phyloP scores from a whole-genome alignment of 92 coral and sea anemone species.

The Parazoanthus atlanticus region DNA sequence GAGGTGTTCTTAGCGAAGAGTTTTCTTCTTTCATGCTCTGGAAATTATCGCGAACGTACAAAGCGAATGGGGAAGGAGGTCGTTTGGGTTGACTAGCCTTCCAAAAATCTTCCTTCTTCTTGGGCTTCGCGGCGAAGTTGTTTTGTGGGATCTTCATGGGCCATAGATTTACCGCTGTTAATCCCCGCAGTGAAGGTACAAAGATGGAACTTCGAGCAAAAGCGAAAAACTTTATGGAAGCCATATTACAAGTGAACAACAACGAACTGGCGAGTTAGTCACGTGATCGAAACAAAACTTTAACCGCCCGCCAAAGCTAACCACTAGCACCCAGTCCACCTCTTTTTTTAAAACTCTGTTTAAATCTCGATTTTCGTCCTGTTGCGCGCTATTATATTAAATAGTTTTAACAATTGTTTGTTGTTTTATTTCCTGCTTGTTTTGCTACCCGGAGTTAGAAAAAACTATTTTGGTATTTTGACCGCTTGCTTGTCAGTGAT shows the following conservation, averaged over 20 bases:
- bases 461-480: too few species aligned
- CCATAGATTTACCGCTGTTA: conserved; percentile 6
- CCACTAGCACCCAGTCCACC: too few species aligned
- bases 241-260: not conserved
- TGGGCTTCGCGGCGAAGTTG: conserved; percentile 17
- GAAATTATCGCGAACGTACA: conserved; percentile 36
- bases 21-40: conserved; percentile 30
- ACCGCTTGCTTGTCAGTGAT: too few species aligned
- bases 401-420: too few species aligned
- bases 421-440: too few species aligned
- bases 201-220: conserved; percentile 2
- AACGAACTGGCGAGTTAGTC: not conserved
- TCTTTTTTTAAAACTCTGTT: too few species aligned
- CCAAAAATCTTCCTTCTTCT: conserved; percentile 21
- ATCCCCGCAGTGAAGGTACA: conserved; percentile 27
- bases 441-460: too few species aligned
- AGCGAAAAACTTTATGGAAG: conserved; percentile 1
- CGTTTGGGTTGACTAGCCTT: conserved; percentile 5
- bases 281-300: too few species aligned
- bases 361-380: too few species aligned
- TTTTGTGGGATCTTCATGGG: not conserved
- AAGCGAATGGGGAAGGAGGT: conserved; percentile 35
- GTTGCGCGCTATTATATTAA: too few species aligned
- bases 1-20: conserved; percentile 6
- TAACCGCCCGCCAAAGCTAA: too few species aligned